Percentiles rank a stretch among this genome's conserved stretches.
phyloP scores from a whole-genome alignment of 2,888 invertebrate genomes.

The Scaptomyza caliginosa region DNA sequence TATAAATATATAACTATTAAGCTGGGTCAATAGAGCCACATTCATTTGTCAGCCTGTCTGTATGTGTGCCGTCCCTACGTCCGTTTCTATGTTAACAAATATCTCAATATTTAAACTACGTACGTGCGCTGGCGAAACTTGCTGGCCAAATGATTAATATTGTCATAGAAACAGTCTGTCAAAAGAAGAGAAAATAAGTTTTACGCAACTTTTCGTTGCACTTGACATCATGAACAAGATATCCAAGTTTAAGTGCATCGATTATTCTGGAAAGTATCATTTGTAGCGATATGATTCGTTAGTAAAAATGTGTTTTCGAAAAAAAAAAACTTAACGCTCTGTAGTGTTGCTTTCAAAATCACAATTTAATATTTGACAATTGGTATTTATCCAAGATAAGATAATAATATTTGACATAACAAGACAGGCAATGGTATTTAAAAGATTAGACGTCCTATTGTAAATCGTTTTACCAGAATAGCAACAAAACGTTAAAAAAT shows the following conservation, averaged over 20 bases:
- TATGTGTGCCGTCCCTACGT: background rate
- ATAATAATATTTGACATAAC: background rate
- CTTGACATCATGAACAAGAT: background rate
- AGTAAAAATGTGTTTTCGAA: background rate
- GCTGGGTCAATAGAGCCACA: background rate
- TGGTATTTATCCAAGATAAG: constrained; percentile 7
- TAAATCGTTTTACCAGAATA: background rate
- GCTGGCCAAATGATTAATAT: background rate
- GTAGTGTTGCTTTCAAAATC: background rate
- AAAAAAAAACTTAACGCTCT: background rate
- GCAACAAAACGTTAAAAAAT: background rate
- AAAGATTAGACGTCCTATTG: background rate
- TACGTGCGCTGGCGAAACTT: background rate
- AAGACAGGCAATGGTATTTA: background rate
- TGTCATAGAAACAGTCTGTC: background rate
- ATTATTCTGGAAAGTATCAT: background rate
- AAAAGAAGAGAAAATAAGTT: background rate
- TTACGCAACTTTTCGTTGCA: background rate
- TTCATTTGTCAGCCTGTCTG: constrained; percentile 1
- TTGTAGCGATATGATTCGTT: background rate
- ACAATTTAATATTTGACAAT: background rate
- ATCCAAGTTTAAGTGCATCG: background rate
- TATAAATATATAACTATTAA: background rate
- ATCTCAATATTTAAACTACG: background rate
- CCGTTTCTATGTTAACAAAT: background rate